Evolutionary conservation across 1,140 invertebrate genomes (phyloP).

Genomic region (Tetramorium simillimum): DNA sequence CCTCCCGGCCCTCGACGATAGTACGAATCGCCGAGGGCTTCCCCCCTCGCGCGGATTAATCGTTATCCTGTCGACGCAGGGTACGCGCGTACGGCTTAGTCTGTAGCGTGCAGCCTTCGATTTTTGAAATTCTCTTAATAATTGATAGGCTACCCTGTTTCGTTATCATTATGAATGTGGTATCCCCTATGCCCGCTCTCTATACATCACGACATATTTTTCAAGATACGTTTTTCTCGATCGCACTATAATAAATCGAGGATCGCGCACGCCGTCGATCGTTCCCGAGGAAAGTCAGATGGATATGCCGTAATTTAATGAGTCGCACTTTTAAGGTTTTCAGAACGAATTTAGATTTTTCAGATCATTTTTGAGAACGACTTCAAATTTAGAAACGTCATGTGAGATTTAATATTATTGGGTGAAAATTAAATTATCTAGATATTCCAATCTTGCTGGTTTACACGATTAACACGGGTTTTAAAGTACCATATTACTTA

Average conservation of each 20-base stretch:
- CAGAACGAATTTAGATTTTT: not conserved
- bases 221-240: constrained; percentile 23
- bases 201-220: constrained; percentile 60
- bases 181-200: constrained; percentile 69
- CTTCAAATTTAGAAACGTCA: not conserved
- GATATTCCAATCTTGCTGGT: not conserved
- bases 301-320: not conserved
- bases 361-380: no score
- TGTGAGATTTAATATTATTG: not conserved
- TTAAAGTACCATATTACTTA: not conserved
- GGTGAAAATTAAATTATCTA: not conserved
- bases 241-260: constrained; percentile 44
- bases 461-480: no score
- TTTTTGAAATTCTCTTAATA: constrained; percentile 79
- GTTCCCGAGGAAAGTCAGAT: constrained; percentile 13
- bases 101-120: constrained; percentile 67
- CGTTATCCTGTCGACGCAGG: constrained; percentile 54
- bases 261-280: constrained; percentile 31
- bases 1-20: no score
- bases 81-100: constrained; percentile 65
- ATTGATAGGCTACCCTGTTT: constrained; percentile 86
- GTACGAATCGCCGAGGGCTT: constrained; percentile 45
- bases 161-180: constrained; percentile 81
- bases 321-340: not conserved
- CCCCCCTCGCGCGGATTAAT: constrained; percentile 52